These are phyloP conservation scores for Neelides folsomi DNA, from an alignment of 2,888 invertebrate species.

Conservation along the genomic window DNA sequence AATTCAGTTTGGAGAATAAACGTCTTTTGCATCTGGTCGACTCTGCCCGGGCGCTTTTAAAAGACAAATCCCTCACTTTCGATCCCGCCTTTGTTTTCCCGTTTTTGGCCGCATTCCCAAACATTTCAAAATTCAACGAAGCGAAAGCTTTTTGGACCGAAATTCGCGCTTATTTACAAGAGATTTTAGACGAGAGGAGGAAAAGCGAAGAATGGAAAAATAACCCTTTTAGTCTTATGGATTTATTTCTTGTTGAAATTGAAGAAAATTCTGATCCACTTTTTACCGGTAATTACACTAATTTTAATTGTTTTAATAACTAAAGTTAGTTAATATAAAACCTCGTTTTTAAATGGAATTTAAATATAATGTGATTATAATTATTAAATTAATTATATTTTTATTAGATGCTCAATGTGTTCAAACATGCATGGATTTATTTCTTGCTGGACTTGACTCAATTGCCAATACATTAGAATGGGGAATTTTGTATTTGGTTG, in stretches of 20 bases:
- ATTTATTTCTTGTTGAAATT: constrained; percentile 8
- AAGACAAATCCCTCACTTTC: constrained; percentile 4
- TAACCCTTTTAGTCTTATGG: constrained; percentile 4
- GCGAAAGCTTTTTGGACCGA: constrained; percentile 6
- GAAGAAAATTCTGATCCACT: constrained; percentile 1
- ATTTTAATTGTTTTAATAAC: no score
- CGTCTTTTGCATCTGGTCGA: constrained; percentile 1
- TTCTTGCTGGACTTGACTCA: constrained; percentile 9
- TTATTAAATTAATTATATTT: background rate
- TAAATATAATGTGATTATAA: no score
- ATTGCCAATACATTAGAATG: constrained; percentile 9
- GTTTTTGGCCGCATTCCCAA: constrained; percentile 3
- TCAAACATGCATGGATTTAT: constrained; percentile 10
- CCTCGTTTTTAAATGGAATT: background rate
- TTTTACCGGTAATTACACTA: constrained; percentile 9
- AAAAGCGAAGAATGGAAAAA: constrained; percentile 1
- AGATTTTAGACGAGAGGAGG: constrained; percentile 4
- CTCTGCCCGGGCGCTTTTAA: constrained; percentile 4
- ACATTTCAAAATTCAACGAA: constrained; percentile 2
- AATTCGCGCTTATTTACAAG: constrained; percentile 2
- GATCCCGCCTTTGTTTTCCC: constrained; percentile 5
- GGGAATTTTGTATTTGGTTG: constrained; percentile 6
- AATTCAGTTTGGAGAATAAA: constrained; percentile 2
- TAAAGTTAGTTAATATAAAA: background rate
- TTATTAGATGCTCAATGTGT: constrained; percentile 7